A percentile compares a stretch with the other conserved stretches of the same genome.
phyloP scores from a whole-genome alignment of 2,797 vertebrate genomes.

The Iguana delicatissima region DNA sequence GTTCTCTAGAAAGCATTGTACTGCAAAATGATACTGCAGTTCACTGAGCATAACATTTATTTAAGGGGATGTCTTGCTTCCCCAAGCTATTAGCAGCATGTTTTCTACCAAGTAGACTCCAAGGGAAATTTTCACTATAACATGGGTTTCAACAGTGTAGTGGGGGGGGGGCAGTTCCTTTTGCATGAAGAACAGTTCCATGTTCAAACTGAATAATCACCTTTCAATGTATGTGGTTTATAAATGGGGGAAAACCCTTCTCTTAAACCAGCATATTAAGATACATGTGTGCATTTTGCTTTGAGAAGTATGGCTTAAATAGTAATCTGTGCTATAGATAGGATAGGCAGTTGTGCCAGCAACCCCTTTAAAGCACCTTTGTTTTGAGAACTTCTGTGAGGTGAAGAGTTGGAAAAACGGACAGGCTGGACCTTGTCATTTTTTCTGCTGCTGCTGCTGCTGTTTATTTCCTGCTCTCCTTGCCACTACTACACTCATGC shows the following conservation, averaged over 20 bases:
- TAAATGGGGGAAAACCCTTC: background rate
- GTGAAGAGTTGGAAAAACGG: too few species aligned
- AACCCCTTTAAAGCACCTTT: too few species aligned
- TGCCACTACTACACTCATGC: too few species aligned
- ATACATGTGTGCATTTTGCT: background rate
- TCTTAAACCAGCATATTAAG: background rate
- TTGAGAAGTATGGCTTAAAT: too few species aligned
- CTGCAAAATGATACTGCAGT: background rate
- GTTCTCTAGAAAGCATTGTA: background rate
- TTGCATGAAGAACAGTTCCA: background rate
- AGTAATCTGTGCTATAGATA: background rate
- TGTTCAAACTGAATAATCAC: conserved; percentile 25
- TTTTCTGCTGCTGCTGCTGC: too few species aligned
- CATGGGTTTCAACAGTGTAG: conserved; percentile 26
- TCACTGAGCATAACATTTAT: fast-evolving
- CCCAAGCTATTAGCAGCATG: conserved; percentile 27
- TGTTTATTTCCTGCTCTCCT: too few species aligned
- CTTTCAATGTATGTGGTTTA: conserved; percentile 39
- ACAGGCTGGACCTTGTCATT: too few species aligned
- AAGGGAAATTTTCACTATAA: conserved; percentile 33
- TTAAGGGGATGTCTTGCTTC: background rate
- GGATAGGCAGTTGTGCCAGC: too few species aligned
- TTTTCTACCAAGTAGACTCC: conserved; percentile 26
- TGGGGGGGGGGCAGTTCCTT: background rate
- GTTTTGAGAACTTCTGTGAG: too few species aligned